Evolutionary conservation across 2,113 vertebrate species (phyloP).

Genomic region (Glareola pratincola): DNA sequence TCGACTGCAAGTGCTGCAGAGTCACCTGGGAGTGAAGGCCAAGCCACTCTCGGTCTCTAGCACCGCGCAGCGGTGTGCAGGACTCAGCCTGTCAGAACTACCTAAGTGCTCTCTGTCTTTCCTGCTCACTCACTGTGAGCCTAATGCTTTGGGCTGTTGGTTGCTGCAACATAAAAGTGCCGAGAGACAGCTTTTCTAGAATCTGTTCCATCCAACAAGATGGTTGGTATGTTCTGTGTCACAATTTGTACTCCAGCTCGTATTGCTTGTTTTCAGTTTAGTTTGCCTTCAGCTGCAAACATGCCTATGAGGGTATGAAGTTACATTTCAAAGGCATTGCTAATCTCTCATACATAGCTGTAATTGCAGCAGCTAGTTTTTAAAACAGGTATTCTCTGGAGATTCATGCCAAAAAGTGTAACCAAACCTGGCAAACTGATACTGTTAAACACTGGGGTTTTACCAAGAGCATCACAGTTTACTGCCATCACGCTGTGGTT

Average conservation of each 20-base stretch:
- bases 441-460: not conserved
- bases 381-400: not conserved
- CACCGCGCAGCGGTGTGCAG: not conserved
- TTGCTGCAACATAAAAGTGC: not conserved
- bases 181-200: not conserved
- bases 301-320: not conserved
- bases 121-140: not conserved
- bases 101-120: not conserved
- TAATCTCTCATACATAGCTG: not conserved
- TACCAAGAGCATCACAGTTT: not conserved
- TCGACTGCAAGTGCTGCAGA: not conserved
- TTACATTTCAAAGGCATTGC: not conserved
- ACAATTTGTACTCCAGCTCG: not conserved
- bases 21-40: not conserved
- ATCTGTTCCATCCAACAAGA: not conserved
- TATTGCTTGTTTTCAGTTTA: not conserved
- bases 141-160: not conserved
- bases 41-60: not conserved
- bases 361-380: not conserved
- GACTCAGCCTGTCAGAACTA: rapidly evolving
- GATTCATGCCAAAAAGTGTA: not conserved
- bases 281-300: not conserved
- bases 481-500: not conserved
- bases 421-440: not conserved
- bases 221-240: not conserved